Conservation (phyloP, 1,140 invertebrate species). For the Acromyrmex heyeri region DNA sequence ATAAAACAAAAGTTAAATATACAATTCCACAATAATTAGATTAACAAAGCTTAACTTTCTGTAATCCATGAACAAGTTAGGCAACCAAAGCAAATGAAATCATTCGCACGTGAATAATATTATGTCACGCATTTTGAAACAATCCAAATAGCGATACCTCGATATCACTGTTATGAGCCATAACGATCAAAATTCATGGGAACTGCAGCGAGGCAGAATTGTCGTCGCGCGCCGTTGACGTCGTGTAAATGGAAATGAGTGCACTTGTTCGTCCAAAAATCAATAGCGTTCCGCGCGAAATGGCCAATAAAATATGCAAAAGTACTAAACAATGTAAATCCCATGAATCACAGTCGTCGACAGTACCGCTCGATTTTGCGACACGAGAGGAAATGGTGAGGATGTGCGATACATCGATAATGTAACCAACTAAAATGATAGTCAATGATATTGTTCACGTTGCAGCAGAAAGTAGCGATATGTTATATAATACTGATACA, state of each 20-base stretch:
- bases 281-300: conserved; percentile 63
- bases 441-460: conserved; percentile 49
- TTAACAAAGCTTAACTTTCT: conserved; percentile 29
- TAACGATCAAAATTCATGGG: conserved; percentile 65
- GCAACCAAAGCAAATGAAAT: conserved; percentile 42
- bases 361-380: conserved; percentile 54
- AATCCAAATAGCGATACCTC: conserved; percentile 60
- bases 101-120: conserved; percentile 56
- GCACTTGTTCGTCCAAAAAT: conserved; percentile 64
- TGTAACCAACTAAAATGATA: conserved; percentile 54
- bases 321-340: conserved; percentile 66
- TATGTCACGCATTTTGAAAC: conserved; percentile 60
- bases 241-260: conserved; percentile 65
- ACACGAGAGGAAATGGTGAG: conserved; percentile 58
- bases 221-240: conserved; percentile 59
- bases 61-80: conserved; percentile 49
- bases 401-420: conserved; percentile 60
- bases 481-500: conserved; percentile 8
- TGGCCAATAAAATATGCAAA: conserved; percentile 65
- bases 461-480: background rate
- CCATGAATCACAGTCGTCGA: conserved; percentile 64
- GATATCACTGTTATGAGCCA: conserved; percentile 60
- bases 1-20: background rate
- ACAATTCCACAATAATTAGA: background rate
- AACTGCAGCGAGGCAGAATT: conserved; percentile 60